These are phyloP conservation scores for Poecilia velifera DNA, from an alignment of 2,797 vertebrate species.

Conservation along the genomic window DNA sequence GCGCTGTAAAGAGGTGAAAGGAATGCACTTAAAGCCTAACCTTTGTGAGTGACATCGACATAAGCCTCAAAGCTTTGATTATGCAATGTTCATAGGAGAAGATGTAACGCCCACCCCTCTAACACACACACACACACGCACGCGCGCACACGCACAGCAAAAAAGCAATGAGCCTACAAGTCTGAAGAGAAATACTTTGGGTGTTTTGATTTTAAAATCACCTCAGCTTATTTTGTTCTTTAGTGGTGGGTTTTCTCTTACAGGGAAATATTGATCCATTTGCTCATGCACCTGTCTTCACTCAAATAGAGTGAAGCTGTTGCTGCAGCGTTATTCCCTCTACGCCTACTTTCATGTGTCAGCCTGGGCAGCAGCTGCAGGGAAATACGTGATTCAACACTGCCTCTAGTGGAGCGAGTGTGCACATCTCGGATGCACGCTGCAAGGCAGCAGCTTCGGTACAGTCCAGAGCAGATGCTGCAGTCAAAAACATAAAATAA, in stretches of 20 bases:
- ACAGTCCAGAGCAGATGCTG: slow-evolving; percentile 57
- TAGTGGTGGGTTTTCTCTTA: slow-evolving; percentile 35
- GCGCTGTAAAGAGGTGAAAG: slow-evolving; percentile 52
- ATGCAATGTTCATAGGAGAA: slow-evolving; percentile 59
- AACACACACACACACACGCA: background rate
- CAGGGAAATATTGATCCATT: slow-evolving; percentile 37
- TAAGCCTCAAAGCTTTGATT: slow-evolving; percentile 57
- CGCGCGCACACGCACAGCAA: background rate
- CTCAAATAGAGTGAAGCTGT: slow-evolving; percentile 35
- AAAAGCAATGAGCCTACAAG: slow-evolving; percentile 17
- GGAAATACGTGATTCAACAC: slow-evolving; percentile 71
- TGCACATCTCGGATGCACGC: slow-evolving; percentile 15
- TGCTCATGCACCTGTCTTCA: slow-evolving; percentile 38
- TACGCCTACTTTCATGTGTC: slow-evolving; percentile 51
- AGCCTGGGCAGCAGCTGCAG: slow-evolving; percentile 24
- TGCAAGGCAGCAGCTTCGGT: slow-evolving; percentile 59
- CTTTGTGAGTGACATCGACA: slow-evolving; percentile 41
- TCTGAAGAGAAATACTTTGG: slow-evolving; percentile 32
- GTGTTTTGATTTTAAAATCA: slow-evolving; percentile 17
- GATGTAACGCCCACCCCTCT: slow-evolving; percentile 35
- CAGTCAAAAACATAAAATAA: slow-evolving; percentile 40
- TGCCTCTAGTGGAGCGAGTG: slow-evolving; percentile 70
- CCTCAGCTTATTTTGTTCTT: slow-evolving; percentile 25
- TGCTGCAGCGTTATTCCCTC: slow-evolving; percentile 50
- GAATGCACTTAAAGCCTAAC: slow-evolving; percentile 51